Evolutionary conservation across 2,113 vertebrate genomes (phyloP), one percentile per base, ranked within the genome.

Genomic region (Stercorarius parasiticus): DNA sequence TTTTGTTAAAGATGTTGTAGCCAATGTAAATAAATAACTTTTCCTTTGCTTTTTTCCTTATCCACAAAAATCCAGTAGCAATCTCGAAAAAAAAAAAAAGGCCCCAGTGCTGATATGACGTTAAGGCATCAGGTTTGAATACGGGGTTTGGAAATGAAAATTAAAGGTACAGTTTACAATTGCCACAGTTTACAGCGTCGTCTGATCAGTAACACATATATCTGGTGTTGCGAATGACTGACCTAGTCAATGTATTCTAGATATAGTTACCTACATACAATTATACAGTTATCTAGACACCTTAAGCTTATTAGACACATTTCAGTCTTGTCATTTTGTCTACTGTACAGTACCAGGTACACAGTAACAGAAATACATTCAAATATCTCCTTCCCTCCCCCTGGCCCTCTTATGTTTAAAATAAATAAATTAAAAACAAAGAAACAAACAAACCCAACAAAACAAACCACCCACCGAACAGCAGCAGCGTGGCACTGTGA

Each of bases 351-450:
- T 11, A 53, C 11, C 23, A 86, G 12, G 11, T 52, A 56, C 13
- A 4, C 2, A 1, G 36, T 59, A 76, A 43, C 6, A 62, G n/a
- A 86, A 94, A 65, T 34, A 25, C 23, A 40, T 36, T 70, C 4
- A 67, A 74, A 13, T 36, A 47, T 36, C 26, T 2, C 5, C 7
- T 5, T 36, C 26, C 2, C 5, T 6, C 7, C 11, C 21, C 2
- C 29, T 3, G 5, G 2, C 19, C 5, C 4, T 13, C 3, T 12
- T 45, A 59, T 34, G 11, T 65, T 85, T 62, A 42, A 78, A 77
- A 50, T 30, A 61, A 66, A 20, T 47, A 27, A 19, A 45, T 62
- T 47, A 11, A 19, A 47, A 47, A 47, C 45, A 59, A 29, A 6
- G 13, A 61, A 61, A 26, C 19, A 29, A 61, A 61, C 9, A 30